These are phyloP conservation scores for Nothocercus julius DNA, from an alignment of 2,113 vertebrate species.

Conservation along the genomic window DNA sequence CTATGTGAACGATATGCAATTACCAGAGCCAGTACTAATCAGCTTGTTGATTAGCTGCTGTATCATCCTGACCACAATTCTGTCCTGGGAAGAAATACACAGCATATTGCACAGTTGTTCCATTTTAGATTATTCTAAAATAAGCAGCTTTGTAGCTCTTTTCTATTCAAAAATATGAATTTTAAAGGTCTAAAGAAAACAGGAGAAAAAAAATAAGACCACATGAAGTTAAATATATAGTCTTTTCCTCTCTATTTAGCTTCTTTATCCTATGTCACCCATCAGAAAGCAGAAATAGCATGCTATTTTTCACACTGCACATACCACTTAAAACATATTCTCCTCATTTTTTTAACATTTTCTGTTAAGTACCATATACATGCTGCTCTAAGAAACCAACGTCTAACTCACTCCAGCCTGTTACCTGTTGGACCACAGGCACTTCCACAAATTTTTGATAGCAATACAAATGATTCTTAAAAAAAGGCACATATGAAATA, in stretches of 20 bases:
- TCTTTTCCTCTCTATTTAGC: not conserved
- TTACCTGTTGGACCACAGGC: not conserved
- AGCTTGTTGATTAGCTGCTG: not conserved
- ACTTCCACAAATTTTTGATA: not conserved
- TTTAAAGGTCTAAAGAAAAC: not conserved
- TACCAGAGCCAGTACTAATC: not conserved
- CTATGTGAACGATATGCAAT: not conserved
- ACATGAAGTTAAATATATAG: not conserved
- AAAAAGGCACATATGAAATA: not conserved
- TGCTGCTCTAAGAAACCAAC: not conserved
- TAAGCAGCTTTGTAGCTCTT: not conserved
- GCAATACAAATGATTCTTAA: not conserved
- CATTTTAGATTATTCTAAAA: not conserved
- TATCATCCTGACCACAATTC: not conserved
- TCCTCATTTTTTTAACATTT: not conserved
- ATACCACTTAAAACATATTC: not conserved
- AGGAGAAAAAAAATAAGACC: not conserved
- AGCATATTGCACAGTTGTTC: not conserved
- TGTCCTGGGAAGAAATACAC: not conserved
- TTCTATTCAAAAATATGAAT: not conserved
- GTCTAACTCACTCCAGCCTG: not conserved
- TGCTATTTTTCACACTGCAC: not conserved
- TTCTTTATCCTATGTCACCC: not conserved
- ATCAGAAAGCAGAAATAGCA: not conserved
- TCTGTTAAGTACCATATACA: not conserved